Evolutionary conservation across 2,888 invertebrate species (phyloP), one percentile per base, ranked within the genome.

Genomic region (Reticulitermes lucifugus): DNA sequence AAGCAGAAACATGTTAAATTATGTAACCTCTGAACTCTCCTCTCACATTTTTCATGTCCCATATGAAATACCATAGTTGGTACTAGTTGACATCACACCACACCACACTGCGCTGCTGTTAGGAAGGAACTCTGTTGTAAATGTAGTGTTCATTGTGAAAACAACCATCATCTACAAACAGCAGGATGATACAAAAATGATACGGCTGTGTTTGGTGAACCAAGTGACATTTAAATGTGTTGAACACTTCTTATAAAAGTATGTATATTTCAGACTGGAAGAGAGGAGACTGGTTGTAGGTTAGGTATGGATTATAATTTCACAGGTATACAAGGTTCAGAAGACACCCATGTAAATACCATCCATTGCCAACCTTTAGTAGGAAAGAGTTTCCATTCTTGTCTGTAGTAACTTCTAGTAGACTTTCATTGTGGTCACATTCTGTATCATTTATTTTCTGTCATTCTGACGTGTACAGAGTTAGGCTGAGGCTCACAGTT

Each of bases 131-230:
- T 80, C 18, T 65, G 35, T 82, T 82, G 43, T 83, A 41, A 83
- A 83, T 83, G 71, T 29, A 51, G 70, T 83, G 83, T 71, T 25
- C 65, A 65, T 25, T 82, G 41, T 82, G 29, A 60, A 43, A 82
- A 21, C 43, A 79, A 79, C 25, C 73, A 55, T 3, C n/a, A n/a
- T 83, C 71, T 80, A 83, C 51, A 83, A 83, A 83, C 46, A 83
- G 71, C 18, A 35, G 83, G 51, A 82, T 70, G 55, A 83, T 51
- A 55, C 25, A n/a, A 55, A 65, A 51, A 79, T 29, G 29, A 70
- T 14, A 83, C 65, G 79, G 79, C 84, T 84, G 84, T 84, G 84
- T 84, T 79, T 46, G 73, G 65, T 22, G 41, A 84, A 65, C 84
- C 84, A 84, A 84, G 60, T 79, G 35, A 79, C n/a, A 59, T 84